phyloP scores from a whole-genome alignment of 1,140 invertebrate genomes.

The Papilio aristodemus region DNA sequence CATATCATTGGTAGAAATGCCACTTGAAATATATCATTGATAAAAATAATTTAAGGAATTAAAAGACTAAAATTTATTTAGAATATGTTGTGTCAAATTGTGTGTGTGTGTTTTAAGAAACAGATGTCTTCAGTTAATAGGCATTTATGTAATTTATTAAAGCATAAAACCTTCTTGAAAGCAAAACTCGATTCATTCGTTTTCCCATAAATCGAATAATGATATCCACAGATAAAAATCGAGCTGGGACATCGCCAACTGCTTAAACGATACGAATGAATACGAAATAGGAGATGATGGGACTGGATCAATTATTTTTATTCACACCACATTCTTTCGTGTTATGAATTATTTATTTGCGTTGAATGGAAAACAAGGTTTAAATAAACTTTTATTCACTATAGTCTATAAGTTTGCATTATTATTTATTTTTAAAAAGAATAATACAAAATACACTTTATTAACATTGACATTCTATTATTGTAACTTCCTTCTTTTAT shows the following conservation, averaged over 20 bases:
- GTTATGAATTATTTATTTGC: slow-evolving; percentile 21
- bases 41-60: no score
- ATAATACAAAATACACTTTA: no score
- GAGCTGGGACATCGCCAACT: not conserved
- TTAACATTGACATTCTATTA: no score
- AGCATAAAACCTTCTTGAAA: not conserved
- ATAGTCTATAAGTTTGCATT: not conserved
- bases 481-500: no score
- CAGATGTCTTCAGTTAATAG: not conserved
- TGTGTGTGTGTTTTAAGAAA: not conserved
- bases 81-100: no score
- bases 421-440: not conserved
- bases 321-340: slow-evolving; percentile 29
- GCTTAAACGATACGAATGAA: slow-evolving; percentile 8
- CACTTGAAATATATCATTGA: no score
- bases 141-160: not conserved
- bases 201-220: slow-evolving; percentile 15
- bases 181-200: not conserved
- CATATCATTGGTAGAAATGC: no score
- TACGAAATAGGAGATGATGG: not conserved
- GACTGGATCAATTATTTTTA: slow-evolving; percentile 24
- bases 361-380: not conserved
- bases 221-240: slow-evolving; percentile 9
- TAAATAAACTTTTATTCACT: not conserved
- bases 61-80: no score